Evolutionary conservation across 2,113 vertebrate species (phyloP).

Genomic region (Canis aureus): DNA sequence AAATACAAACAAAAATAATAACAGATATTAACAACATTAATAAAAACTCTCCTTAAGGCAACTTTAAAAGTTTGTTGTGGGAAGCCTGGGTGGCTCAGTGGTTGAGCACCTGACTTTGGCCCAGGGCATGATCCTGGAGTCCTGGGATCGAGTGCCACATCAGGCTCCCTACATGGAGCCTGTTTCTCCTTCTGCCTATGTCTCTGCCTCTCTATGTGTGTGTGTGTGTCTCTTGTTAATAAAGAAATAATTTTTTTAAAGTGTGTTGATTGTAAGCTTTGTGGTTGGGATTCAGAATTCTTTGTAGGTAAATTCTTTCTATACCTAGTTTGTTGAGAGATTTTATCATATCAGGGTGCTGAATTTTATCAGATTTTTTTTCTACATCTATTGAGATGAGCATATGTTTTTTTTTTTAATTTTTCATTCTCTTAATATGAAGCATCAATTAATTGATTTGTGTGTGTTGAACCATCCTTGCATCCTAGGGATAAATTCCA

Average conservation of each 20-base stretch:
- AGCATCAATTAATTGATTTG: neutral
- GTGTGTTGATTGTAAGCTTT: neutral
- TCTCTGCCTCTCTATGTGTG: too few relatives aligned
- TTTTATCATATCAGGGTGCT: neutral
- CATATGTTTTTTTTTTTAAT: neutral
- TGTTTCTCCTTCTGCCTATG: too few relatives aligned
- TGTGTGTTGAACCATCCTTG: neutral
- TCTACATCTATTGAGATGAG: neutral
- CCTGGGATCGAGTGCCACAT: too few relatives aligned
- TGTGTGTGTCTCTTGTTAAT: too few relatives aligned
- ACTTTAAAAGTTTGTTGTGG: neutral
- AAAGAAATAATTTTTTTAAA: neutral
- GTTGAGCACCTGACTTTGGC: too few relatives aligned
- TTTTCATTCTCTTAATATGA: neutral
- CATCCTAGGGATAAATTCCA: neutral
- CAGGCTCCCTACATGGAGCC: too few relatives aligned
- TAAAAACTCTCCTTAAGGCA: neutral
- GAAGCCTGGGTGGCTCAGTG: too few relatives aligned
- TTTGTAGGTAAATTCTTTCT: neutral
- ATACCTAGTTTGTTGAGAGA: neutral
- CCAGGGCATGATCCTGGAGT: too few relatives aligned
- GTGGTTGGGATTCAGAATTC: neutral
- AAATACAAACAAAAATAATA: neutral
- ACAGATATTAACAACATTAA: neutral
- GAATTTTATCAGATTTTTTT: neutral